A percentile compares a stretch with the other conserved stretches of the same genome.
phyloP scores from a whole-genome alignment of 2,888 invertebrate genomes.

The Tuta absoluta region DNA sequence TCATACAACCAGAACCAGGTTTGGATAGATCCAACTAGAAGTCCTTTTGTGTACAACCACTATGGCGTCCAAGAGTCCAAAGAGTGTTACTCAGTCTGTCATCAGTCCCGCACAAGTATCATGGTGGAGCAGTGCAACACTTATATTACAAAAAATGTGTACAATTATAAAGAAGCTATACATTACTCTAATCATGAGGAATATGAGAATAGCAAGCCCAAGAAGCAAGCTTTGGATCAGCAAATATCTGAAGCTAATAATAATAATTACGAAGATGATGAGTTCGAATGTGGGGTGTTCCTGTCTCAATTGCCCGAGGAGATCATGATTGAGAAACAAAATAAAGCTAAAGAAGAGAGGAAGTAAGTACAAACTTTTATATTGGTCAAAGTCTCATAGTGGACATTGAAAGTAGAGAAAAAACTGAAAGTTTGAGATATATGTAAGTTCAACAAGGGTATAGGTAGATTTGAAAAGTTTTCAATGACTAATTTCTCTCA shows the following conservation, averaged over 20 bases:
- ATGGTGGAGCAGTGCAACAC: constrained; percentile 65
- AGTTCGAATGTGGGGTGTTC: constrained; percentile 63
- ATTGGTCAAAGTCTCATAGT: neutral
- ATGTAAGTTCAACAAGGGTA: too few relatives aligned
- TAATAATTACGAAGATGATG: constrained; percentile 56
- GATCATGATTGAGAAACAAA: constrained; percentile 59
- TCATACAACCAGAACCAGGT: constrained; percentile 60
- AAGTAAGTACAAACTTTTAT: constrained; percentile 32
- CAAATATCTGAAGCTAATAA: constrained; percentile 29
- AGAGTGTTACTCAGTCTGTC: constrained; percentile 50
- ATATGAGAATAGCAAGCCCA: constrained; percentile 39
- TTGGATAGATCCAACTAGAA: constrained; percentile 68
- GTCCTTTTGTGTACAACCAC: constrained; percentile 65
- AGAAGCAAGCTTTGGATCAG: constrained; percentile 29
- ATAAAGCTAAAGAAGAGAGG: constrained; percentile 47
- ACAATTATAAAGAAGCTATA: constrained; percentile 54
- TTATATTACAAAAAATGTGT: constrained; percentile 67
- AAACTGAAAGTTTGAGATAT: too few relatives aligned
- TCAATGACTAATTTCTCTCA: too few relatives aligned
- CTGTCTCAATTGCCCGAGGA: constrained; percentile 62
- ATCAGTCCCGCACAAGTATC: constrained; percentile 49
- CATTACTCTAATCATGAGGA: constrained; percentile 46
- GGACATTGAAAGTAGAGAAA: neutral
- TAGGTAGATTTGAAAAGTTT: too few relatives aligned
- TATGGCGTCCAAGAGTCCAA: constrained; percentile 48